A percentile compares a stretch with the other conserved stretches of the same genome.
Evolutionary conservation across 1,140 invertebrate species (phyloP).

Genomic region (Drosophila erecta): DNA sequence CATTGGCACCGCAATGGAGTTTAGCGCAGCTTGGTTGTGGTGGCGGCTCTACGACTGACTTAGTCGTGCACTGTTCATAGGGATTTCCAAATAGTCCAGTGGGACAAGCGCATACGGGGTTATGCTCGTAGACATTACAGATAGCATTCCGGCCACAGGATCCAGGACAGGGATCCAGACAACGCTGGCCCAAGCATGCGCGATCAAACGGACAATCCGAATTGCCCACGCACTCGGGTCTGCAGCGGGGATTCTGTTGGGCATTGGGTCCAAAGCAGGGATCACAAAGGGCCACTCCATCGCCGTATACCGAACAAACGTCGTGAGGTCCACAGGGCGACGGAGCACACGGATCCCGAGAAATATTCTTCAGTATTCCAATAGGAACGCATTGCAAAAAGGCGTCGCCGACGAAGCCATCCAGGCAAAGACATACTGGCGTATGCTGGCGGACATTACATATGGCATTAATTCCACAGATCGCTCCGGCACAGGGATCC

Average conservation of each 20-base stretch:
- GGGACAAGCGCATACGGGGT: conserved; percentile 91
- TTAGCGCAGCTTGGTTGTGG: conserved; percentile 88
- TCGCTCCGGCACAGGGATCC: conserved; percentile 90
- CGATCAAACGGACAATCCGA: conserved; percentile 91
- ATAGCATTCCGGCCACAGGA: conserved; percentile 92
- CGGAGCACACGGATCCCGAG: conserved; percentile 88
- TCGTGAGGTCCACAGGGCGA: conserved; percentile 91
- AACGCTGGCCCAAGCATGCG: conserved; percentile 91
- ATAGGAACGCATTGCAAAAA: conserved; percentile 90
- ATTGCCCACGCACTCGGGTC: conserved; percentile 91
- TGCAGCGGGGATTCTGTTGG: conserved; percentile 89
- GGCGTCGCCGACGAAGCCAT: conserved; percentile 92
- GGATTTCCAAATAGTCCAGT: conserved; percentile 92
- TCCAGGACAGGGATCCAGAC: conserved; percentile 92
- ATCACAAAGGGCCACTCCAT: conserved; percentile 91
- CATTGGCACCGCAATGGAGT: conserved; percentile 91
- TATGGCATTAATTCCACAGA: conserved; percentile 91
- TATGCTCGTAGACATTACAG: conserved; percentile 91
- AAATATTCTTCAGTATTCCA: conserved; percentile 86
- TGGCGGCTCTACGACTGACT: conserved; percentile 84
- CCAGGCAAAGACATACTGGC: conserved; percentile 90
- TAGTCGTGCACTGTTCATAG: conserved; percentile 89
- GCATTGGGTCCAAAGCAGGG: conserved; percentile 89
- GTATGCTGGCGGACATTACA: conserved; percentile 91
- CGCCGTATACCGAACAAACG: conserved; percentile 88